A percentile compares a stretch with the other conserved stretches of the same genome.
Conservation (phyloP, 2,797 vertebrate genomes). For the Craterocephalus amniculus region DNA sequence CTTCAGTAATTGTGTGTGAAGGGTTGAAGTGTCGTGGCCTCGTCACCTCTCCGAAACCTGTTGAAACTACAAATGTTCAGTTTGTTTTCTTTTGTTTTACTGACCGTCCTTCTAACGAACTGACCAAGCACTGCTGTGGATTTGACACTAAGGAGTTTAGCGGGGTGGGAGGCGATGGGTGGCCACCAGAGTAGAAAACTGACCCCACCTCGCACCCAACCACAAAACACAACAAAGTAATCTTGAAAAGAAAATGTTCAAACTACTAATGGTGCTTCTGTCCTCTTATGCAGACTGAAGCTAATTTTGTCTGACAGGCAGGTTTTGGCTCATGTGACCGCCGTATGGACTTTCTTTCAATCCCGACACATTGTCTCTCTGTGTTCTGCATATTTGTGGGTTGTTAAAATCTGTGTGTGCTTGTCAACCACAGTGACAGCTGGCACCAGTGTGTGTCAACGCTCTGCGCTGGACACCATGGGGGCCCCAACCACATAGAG, state of each 20-base stretch:
- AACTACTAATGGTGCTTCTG: background rate
- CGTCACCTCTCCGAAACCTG: constrained; percentile 53
- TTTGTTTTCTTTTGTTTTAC: constrained; percentile 62
- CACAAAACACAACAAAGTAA: background rate
- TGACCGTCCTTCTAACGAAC: constrained; percentile 38
- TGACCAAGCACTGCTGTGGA: constrained; percentile 61
- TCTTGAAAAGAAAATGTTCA: background rate
- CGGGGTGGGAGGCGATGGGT: too few relatives aligned
- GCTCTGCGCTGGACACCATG: constrained; percentile 1
- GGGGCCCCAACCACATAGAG: constrained; percentile 2
- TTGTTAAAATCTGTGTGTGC: constrained; percentile 8
- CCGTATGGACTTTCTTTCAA: background rate
- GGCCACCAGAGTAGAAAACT: constrained; percentile 55
- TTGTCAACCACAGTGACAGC: constrained; percentile 42
- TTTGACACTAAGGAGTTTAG: constrained; percentile 15
- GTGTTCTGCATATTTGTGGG: background rate
- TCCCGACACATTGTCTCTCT: background rate
- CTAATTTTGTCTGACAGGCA: background rate
- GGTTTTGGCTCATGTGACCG: background rate
- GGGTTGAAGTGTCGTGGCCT: constrained; percentile 40
- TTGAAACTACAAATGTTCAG: constrained; percentile 44
- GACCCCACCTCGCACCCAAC: background rate
- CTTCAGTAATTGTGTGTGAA: background rate
- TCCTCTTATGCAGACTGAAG: background rate
- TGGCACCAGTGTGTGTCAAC: constrained; percentile 35